A percentile compares a stretch with the other conserved stretches of the same genome.
Conservation (phyloP, 2,113 vertebrate species). For the Lophius piscatorius region DNA sequence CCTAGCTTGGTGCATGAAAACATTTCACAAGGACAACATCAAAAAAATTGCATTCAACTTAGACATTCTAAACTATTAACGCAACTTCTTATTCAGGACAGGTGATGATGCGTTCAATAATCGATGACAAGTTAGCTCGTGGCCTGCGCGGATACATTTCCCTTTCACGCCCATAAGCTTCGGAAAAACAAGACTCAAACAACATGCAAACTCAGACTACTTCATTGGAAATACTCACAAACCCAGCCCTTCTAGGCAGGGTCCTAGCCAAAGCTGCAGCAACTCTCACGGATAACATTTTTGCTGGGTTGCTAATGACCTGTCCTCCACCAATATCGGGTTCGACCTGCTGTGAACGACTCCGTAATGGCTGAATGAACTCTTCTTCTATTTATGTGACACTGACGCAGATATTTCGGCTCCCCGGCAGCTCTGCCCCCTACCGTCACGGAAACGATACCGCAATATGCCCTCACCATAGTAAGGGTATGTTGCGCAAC, state of each 20-base stretch:
- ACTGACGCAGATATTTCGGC: not conserved
- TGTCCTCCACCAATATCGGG: slow-evolving; percentile 70
- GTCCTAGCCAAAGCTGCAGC: slow-evolving; percentile 86
- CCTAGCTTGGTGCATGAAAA: not conserved
- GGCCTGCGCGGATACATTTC: slow-evolving; percentile 59
- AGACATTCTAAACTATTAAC: not conserved
- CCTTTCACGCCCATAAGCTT: slow-evolving; percentile 56
- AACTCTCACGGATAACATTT: slow-evolving; percentile 91
- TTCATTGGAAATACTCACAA: slow-evolving; percentile 81
- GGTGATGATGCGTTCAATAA: not conserved
- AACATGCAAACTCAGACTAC: not conserved
- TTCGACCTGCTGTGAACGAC: slow-evolving; percentile 55
- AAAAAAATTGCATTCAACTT: not conserved
- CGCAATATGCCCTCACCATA: not conserved
- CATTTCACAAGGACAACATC: slow-evolving; percentile 42
- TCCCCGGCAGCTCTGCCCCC: slow-evolving; percentile 20
- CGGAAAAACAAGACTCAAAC: slow-evolving; percentile 12
- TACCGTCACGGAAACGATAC: not conserved
- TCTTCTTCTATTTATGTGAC: slow-evolving; percentile 67
- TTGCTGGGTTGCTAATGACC: slow-evolving; percentile 55
- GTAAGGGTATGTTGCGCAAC: not conserved
- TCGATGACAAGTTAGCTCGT: slow-evolving; percentile 17
- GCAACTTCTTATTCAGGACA: accelerated
- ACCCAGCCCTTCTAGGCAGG: slow-evolving; percentile 86
- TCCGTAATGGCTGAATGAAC: slow-evolving; percentile 75